Base-by-base conservation (phyloP, 2,113 vertebrate genomes). In the Odocoileus virginianus region DNA sequence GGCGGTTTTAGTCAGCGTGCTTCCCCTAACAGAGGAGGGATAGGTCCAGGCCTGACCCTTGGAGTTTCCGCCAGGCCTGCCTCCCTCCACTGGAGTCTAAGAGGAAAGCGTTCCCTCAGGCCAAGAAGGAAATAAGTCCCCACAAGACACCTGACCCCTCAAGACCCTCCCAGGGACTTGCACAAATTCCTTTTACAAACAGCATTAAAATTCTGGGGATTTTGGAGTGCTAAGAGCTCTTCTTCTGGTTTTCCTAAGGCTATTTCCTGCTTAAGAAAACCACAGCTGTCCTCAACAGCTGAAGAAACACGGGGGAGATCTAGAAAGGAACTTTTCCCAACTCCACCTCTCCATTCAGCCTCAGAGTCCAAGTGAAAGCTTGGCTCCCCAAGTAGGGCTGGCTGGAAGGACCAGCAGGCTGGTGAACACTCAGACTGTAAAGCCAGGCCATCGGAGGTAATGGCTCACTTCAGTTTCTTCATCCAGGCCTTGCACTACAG, bases 341-440 rank as follows among this genome's bases (percentile, higher is more conserved):
- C 21, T 25, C 76, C 28, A 45, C n/a, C 87, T 61, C 27, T 45
- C 45, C 74, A 2, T 4, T 33, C 43, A 60, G 33, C 61, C 83
- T 61, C 57, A 23, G 52, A 58, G 55, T 1, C 92, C 67, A 4
- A 47, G 45, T 2, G 43, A 85, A 85, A 60, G 50, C 8, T 40
- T 85, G 84, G 54, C 57, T 45, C 23, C 78, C 45, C 15, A 43
- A n/a, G 40, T 2, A 50, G 55, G 17, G 17, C 79, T 6, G 45
- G 30, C 43, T 30, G 19, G 33, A 52, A 71, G 64, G 19, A 9
- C 33, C 19, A 6, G 7, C 25, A 25, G 16, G 76, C 87, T 2
- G 2, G 16, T 1, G 27, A 76, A 15, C 0, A 2, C 60, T 50
- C 45, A 40, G 36, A 23, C 47, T 36, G 10, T 1, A n/a, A 16